phyloP scores from a whole-genome alignment of 2,113 vertebrate genomes.

The Zeus faber region DNA sequence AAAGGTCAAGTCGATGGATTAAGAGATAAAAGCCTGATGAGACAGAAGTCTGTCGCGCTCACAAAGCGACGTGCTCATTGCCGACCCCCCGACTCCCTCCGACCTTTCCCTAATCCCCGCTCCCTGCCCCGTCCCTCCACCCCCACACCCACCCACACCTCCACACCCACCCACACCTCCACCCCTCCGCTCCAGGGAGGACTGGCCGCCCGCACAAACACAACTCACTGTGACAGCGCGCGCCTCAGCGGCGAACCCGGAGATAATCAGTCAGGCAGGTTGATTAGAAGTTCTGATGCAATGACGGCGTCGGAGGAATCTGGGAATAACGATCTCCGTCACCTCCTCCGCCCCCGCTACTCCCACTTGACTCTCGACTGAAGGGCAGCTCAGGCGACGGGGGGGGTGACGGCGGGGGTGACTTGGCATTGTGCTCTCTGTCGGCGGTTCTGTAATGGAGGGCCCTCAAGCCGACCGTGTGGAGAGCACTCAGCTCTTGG shows the following conservation, averaged over 20 bases:
- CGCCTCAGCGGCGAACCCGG: conserved; percentile 23
- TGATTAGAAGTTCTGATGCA: conserved; percentile 22
- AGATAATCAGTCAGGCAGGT: conserved; percentile 25
- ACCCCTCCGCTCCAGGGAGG: too few relatives aligned
- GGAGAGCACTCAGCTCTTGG: neutral
- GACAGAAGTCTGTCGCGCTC: conserved; percentile 73
- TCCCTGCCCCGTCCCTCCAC: neutral
- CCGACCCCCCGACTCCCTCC: conserved; percentile 61
- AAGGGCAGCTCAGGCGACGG: neutral
- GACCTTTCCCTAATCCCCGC: conserved; percentile 70
- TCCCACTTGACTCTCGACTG: too few relatives aligned
- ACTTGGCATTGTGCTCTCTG: conserved; percentile 1
- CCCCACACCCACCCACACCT: too few relatives aligned
- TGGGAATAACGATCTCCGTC: neutral
- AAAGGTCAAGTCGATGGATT: conserved; percentile 74
- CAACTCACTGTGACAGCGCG: too few relatives aligned
- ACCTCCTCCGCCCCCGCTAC: neutral
- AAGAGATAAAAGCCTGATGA: conserved; percentile 69
- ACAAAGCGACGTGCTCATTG: conserved; percentile 61
- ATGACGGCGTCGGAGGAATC: neutral
- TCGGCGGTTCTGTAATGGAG: neutral
- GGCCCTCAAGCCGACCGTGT: neutral
- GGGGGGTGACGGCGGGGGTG: too few relatives aligned
- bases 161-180: too few relatives aligned
- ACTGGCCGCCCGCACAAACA: too few relatives aligned